Percentiles rank a stretch among this genome's conserved stretches.
Conservation (phyloP, 30 jellyfish, hydroid and myxozoan species). For the Aurelia coerulea region DNA sequence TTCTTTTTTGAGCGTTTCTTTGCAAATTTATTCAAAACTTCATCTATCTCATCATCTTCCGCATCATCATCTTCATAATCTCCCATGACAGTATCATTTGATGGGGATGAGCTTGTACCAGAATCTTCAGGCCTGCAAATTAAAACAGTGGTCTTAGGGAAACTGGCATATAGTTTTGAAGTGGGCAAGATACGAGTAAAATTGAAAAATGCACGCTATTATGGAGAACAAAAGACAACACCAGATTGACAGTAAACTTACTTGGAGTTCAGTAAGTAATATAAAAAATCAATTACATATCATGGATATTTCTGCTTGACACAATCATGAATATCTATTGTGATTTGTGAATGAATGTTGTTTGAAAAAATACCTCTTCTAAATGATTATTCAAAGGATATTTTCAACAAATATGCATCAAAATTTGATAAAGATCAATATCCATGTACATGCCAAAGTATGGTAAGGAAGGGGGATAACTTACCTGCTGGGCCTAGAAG, state of each 20-base stretch:
- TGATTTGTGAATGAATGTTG: no score
- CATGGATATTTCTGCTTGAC: no score
- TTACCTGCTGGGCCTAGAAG: no score
- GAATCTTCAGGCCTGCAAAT: constrained; percentile 11
- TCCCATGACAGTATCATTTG: background rate
- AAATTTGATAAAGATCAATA: background rate
- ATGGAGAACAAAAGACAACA: no score
- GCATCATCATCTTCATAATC: background rate
- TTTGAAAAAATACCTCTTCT: no score
- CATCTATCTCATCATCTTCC: constrained; percentile 13
- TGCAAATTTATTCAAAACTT: background rate
- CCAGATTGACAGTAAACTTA: no score
- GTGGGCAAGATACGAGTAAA: background rate
- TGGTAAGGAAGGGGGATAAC: background rate
- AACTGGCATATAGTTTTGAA: background rate
- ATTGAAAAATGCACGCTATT: background rate
- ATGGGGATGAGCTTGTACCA: constrained; percentile 6
- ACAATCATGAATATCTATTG: no score
- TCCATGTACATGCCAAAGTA: background rate
- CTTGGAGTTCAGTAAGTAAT: no score
- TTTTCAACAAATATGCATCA: no score
- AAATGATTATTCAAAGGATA: no score
- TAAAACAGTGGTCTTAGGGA: background rate
- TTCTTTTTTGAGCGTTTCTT: constrained; percentile 6
- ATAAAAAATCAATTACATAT: no score